phyloP scores from a whole-genome alignment of 35 echinoderm and acorn worm species.

The Strongylocentrotus purpuratus region DNA sequence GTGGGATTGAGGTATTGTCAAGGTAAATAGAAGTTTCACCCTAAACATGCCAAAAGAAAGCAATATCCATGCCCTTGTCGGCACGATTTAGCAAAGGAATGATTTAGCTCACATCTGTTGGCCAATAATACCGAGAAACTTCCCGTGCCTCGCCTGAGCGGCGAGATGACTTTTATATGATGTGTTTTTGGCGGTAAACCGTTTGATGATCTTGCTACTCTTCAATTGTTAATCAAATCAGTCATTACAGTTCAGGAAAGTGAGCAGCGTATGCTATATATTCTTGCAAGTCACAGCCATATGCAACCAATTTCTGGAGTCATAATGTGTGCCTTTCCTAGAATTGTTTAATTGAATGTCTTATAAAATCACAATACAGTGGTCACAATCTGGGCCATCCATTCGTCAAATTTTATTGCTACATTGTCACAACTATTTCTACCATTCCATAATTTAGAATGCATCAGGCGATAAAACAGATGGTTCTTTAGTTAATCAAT shows the following conservation, averaged over 20 bases:
- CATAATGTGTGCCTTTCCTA: neutral
- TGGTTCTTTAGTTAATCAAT: too few relatives aligned
- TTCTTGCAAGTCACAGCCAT: neutral
- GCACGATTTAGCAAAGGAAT: neutral
- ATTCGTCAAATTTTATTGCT: too few relatives aligned
- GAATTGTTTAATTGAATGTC: neutral
- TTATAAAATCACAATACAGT: too few relatives aligned
- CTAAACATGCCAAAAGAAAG: conserved; percentile 1
- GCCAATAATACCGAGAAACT: neutral
- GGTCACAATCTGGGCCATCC: too few relatives aligned
- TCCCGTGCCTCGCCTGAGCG: neutral
- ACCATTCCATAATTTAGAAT: too few relatives aligned
- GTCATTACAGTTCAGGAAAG: neutral
- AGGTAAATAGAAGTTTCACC: neutral
- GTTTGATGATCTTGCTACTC: neutral
- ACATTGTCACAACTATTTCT: too few relatives aligned
- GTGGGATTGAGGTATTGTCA: neutral
- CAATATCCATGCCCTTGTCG: neutral
- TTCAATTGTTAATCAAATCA: neutral
- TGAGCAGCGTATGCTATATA: neutral
- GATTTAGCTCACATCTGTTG: neutral
- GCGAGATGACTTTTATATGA: neutral
- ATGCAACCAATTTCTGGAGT: neutral
- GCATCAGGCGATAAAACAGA: too few relatives aligned
- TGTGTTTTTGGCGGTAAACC: neutral